phyloP scores from a whole-genome alignment of 2,113 vertebrate genomes.

The Myotis brandtii region DNA sequence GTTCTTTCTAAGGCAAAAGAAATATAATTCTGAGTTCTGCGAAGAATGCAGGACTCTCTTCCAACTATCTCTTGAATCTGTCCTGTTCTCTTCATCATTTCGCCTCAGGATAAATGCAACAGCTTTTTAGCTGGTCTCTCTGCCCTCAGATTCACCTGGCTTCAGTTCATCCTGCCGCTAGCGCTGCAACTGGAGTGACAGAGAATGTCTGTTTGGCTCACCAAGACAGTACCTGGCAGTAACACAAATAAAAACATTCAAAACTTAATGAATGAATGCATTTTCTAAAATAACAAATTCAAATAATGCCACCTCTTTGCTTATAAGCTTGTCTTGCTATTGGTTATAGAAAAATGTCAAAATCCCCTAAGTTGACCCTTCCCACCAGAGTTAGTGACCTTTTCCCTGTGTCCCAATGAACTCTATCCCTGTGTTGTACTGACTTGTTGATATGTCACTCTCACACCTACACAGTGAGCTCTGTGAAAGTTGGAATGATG shows the following conservation, averaged over 20 bases:
- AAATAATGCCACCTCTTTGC: neutral
- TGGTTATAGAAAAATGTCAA: neutral
- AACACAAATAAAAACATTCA: neutral
- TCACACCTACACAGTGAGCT: neutral
- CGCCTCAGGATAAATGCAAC: neutral
- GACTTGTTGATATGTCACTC: neutral
- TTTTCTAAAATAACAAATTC: constrained; percentile 45
- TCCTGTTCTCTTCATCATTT: neutral
- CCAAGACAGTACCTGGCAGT: neutral
- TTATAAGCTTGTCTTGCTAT: neutral
- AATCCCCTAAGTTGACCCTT: neutral
- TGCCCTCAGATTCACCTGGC: neutral
- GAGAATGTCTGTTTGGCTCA: neutral
- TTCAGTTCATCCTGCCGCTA: neutral
- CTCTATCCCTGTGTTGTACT: neutral
- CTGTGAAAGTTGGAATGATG: neutral
- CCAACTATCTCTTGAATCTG: neutral
- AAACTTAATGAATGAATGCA: neutral
- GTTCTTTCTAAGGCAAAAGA: neutral
- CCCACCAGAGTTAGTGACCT: neutral
- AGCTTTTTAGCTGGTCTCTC: neutral
- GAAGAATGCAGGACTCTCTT: neutral
- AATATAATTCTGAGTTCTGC: neutral
- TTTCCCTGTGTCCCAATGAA: neutral
- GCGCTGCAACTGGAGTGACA: neutral